A percentile compares a stretch with the other conserved stretches of the same genome.
Evolutionary conservation across 2,113 vertebrate species (phyloP).

Genomic region (Hippocampus guttulatus): DNA sequence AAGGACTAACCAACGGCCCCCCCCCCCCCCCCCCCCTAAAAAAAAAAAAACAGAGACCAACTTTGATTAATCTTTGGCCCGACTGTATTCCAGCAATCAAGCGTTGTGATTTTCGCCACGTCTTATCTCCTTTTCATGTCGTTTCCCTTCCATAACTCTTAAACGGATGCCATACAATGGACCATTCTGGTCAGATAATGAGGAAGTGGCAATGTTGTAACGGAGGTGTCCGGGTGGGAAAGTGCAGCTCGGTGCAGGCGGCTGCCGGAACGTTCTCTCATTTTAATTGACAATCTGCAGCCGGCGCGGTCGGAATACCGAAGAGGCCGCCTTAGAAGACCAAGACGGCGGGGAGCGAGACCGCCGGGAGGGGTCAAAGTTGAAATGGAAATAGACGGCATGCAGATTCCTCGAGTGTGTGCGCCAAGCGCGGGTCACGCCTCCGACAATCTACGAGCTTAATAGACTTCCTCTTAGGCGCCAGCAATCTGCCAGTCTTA

Average conservation of each 20-base stretch:
- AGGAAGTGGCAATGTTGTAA: background rate
- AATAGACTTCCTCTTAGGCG: conserved; percentile 2
- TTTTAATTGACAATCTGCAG: conserved; percentile 13
- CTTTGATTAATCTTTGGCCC: background rate
- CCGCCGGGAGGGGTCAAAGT: background rate
- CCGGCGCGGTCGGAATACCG: conserved; percentile 3
- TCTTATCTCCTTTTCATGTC: conserved; percentile 1
- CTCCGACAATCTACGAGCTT: background rate
- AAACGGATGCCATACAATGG: conserved; percentile 22
- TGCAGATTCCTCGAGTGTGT: background rate
- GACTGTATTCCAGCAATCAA: conserved; percentile 12
- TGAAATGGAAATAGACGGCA: conserved; percentile 6
- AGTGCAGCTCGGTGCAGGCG: conserved; percentile 4
- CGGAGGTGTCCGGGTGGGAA: conserved; percentile 18
- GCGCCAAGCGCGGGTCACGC: background rate
- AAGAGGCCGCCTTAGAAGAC: conserved; percentile 9
- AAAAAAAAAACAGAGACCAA: background rate
- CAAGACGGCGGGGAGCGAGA: background rate
- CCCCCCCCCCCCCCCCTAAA: background rate
- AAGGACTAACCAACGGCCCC: no score
- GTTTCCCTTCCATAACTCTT: background rate
- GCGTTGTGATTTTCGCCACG: conserved; percentile 28
- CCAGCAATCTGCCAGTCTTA: background rate
- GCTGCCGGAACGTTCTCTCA: conserved; percentile 13
- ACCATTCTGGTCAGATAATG: conserved; percentile 46